Base-by-base conservation (phyloP, 2,797 vertebrate genomes). In the Helarctos malayanus region DNA sequence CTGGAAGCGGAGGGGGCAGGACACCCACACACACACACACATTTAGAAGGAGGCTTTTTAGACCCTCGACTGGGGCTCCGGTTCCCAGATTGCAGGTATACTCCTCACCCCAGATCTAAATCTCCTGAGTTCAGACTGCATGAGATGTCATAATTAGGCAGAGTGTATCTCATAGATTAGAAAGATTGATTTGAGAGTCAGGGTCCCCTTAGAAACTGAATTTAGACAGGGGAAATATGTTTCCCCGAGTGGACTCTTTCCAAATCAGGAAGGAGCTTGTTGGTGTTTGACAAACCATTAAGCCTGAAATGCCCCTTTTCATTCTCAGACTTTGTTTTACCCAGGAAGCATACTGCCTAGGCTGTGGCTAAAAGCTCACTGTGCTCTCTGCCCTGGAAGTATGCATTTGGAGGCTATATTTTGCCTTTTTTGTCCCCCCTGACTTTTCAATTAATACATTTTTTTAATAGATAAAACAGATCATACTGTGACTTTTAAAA, bases 401-500 rank as follows among this genome's bases (percentile, higher is more conserved):
- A 93, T 93, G 96, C 32, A 0, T 97, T 82, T 96, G 95, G 68
- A 96, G 95, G 98, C 86, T 97, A 29, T 61, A 56, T 96, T 97
- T 95, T 89, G 97, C 91, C 96, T 90, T 96, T 91, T 98, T 98
- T 97, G 94, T 97, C 79, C 92, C 87, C 90, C 97, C 96, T 98
- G 98, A 98, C 97, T 98, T 97, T 92, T 98, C 98, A 98, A 98
- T 99, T 98, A 98, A 98, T 98, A 97, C 97, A 98, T 98, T 99
- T 99, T 98, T 98, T 98, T 83, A 98, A 98, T 98, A 98, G 97
- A 98, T 98, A 99, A 98, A 99, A 98, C 98, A 98, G 98, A 98
- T 98, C 98, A 98, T 98, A 98, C 98, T 98, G 98, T 98, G 98
- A 98, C 98, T 98, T 98, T 98, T 98, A 97, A 98, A 98, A 99